Evolutionary conservation across 2,888 invertebrate genomes (phyloP), one percentile per base, ranked within the genome.

Genomic region (Prostheceraeus crozeri): DNA sequence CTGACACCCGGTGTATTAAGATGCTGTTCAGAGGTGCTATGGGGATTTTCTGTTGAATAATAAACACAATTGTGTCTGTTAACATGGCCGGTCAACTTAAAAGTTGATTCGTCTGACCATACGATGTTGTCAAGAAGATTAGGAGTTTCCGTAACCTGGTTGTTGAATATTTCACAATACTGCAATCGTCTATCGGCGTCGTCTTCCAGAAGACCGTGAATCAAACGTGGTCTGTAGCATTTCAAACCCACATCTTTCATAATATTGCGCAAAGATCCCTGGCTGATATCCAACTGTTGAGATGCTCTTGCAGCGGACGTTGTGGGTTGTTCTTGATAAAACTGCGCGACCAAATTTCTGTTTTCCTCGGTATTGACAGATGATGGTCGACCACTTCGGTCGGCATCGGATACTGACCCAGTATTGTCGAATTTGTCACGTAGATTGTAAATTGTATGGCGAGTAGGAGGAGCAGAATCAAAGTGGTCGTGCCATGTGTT

Each of bases 121-220:
- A 40, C 19, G 21, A 40, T 40, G 8, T 40, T 14, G 21, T 40
- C 14, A 14, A n/a, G n/a, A n/a, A n/a, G n/a, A n/a, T n/a, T n/a
- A 40, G 6, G 45, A 16, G 45, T 40, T 40, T 40, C 45, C 14
- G 45, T 14, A 14, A 40, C 45, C 14, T 40, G 8, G 19, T 40
- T 40, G 6, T 11, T 40, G 45, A 40, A 40, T 40, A 40, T 4
- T n/a, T 40, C 45, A 40, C 45, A 40, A n/a, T 14, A 40, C 45
- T 40, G 8, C 19, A 40, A 19, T 14, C 45, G 6, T 23, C 45
- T 40, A 40, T 40, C 45, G 21, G 19, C 19, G 45, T 40, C n/a
- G 19, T 40, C 45, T 14, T 6, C 45, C 14, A 40, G 8, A 16
- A 40, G 45, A 6, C 45, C 45, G 21, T 40, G 45, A 16, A 40